Evolutionary conservation across 2,113 vertebrate genomes (phyloP), one percentile per base, ranked within the genome.

Genomic region (Orcinus orca): DNA sequence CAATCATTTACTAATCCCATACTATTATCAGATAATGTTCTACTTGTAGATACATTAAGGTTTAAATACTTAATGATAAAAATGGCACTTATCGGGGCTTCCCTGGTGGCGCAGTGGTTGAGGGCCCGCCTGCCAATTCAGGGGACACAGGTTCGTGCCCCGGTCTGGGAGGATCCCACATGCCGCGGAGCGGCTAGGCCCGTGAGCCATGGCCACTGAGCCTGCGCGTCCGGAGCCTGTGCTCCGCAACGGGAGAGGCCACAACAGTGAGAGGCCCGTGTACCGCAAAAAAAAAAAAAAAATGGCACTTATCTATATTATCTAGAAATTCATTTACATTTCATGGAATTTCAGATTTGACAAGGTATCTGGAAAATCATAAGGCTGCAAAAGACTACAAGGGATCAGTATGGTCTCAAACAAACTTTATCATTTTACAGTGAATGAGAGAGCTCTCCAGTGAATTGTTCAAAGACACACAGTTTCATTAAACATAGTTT

Each of bases 331-430:
- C 18, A 74, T 20, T 91, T 80, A 14, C 29, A 68, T 93, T 65
- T 93, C 15, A 74, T 91, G 11, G 13, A 95, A 89, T 55, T 92
- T 74, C 62, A 93, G 31, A 73, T 84, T 87, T 91, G 80, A 18
- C 3, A 79, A 38, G 13, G 8, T 84, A 84, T 88, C 53, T 80
- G 33, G 31, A 91, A 82, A 97, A 70, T 55, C 31, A 47, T 55
- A 55, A 88, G 25, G 2, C 9, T 62, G 3, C 8, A 68, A 73
- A 70, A 18, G 26, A 93, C 23, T 14, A 23, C 18, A 62, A 17
- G 50, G n/a, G 47, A 62, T 25, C 5, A 73, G 14, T 58, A 53
- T 80, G 8, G 63, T 29, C 29, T 60, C 50, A 73, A 85, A 80
- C 33, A 93, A 87, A 83, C 21, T 11, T 63, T 20, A 93, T 86